These are phyloP conservation scores for Hyppa rectilinea DNA, from an alignment of 2,888 invertebrate species.

Conservation along the genomic window DNA sequence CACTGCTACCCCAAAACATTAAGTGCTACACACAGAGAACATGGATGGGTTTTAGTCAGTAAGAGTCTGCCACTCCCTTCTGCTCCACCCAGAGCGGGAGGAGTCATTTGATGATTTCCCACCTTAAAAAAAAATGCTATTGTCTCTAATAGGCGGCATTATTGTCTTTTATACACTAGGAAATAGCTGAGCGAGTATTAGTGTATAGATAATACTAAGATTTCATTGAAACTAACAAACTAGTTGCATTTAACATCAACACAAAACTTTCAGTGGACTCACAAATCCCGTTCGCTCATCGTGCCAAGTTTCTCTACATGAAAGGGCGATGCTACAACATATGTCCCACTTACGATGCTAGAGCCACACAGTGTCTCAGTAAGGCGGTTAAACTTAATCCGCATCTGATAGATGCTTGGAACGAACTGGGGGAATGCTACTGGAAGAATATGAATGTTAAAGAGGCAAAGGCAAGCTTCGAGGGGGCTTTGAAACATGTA, in stretches of 20 bases:
- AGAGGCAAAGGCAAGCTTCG: constrained; percentile 96
- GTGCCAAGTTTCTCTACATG: constrained; percentile 92
- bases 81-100: too few species aligned
- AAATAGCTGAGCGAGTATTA: not conserved
- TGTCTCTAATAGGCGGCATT: too few species aligned
- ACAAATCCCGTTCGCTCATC: constrained; percentile 77
- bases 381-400: constrained; percentile 96
- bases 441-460: constrained; percentile 96
- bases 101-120: too few species aligned
- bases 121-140: too few species aligned
- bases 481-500: constrained; percentile 94
- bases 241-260: not conserved
- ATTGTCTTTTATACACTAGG: not conserved
- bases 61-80: too few species aligned
- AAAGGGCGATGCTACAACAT: constrained; percentile 95
- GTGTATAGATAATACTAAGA: not conserved
- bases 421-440: constrained; percentile 96
- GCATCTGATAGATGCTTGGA: constrained; percentile 95
- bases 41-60: too few species aligned
- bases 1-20: too few species aligned
- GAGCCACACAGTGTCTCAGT: constrained; percentile 94
- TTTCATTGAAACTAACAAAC: not conserved
- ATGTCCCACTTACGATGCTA: constrained; percentile 91
- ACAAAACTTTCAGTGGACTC: constrained; percentile 70
- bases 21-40: too few species aligned